Base-by-base conservation (phyloP, 2,888 invertebrate genomes). In the Esperia sulphurella region DNA sequence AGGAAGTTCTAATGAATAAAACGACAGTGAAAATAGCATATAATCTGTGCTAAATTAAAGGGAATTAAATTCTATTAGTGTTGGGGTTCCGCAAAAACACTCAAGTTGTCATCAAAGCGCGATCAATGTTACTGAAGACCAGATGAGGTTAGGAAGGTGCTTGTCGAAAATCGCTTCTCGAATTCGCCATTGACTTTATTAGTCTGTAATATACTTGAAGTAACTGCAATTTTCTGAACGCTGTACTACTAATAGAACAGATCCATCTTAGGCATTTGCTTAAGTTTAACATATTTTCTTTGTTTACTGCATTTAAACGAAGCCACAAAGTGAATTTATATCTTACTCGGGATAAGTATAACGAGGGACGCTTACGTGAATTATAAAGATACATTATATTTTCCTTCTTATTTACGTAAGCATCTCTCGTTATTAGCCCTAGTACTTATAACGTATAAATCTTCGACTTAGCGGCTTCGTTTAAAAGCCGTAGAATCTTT, bases 61-160 rank as follows among this genome's bases (percentile, higher is more conserved):
- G 48, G 61, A 68, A 85, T 84, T 80, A 77, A 68, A 82, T 76
- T 78, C 71, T 82, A 84, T 85, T 83, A 83, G 79, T 61, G 61
- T 58, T 59, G 54, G 51, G 53, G 43, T 45, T 63, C 63, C 71
- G 37, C 21, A 71, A 75, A 61, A 54, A 72, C 60, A 52, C 38
- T 28, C 40, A 61, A 59, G 60, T 63, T 82, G 81, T 83, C 83
- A 79, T 84, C 83, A 79, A 75, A 75, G 58, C 49, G 68, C 66
- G 46, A 75, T 76, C 72, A 77, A 10, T 31, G 41, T 31, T 31
- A 31, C 8, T 31, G 1, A 31, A 14, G 1, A 10, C 28, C 21
- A 21, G 41, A 9, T 31, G 7, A 21, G 31, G 31, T 7, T 8
- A 10, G 28, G 21, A 40, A 28, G n/a, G n/a, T 37, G 21, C 31